Conservation (phyloP, 2,888 invertebrate genomes). For the Schizotus pectinicornis region DNA sequence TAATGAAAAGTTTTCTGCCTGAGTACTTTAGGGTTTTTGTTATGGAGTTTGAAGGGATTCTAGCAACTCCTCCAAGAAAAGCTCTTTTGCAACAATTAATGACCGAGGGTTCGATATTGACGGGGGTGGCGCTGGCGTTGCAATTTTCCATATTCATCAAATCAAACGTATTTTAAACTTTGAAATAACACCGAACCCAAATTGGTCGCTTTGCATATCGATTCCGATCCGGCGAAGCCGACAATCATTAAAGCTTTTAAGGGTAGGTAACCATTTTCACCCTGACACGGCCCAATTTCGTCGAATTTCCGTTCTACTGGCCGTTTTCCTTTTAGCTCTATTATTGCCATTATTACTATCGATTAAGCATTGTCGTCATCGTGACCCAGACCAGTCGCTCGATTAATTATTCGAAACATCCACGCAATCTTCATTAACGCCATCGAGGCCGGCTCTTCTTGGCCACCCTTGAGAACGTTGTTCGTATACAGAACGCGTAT, state of each 20-base stretch:
- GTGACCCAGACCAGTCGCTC: slow-evolving; percentile 3
- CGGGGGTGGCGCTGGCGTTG: background rate
- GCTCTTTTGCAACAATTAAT: too few relatives aligned
- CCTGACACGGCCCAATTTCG: background rate
- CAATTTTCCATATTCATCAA: too few relatives aligned
- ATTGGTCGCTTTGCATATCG: background rate
- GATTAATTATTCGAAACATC: slow-evolving; percentile 6
- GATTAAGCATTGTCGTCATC: slow-evolving; percentile 8
- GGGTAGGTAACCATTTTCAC: background rate
- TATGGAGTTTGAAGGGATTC: too few relatives aligned
- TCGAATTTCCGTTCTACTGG: background rate
- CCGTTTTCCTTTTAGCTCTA: background rate
- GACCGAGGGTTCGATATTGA: too few relatives aligned
- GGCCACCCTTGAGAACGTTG: too few relatives aligned
- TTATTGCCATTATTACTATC: background rate
- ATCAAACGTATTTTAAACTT: background rate
- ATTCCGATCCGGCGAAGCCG: too few relatives aligned
- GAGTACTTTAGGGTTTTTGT: too few relatives aligned
- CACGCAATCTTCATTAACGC: background rate
- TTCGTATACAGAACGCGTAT: too few relatives aligned
- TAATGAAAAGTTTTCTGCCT: too few relatives aligned
- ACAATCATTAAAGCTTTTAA: too few relatives aligned
- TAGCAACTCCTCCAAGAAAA: too few relatives aligned
- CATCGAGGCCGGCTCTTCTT: too few relatives aligned
- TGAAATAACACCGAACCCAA: background rate